phyloP scores from a whole-genome alignment of 2,113 vertebrate genomes.

The Sapayoa aenigma region DNA sequence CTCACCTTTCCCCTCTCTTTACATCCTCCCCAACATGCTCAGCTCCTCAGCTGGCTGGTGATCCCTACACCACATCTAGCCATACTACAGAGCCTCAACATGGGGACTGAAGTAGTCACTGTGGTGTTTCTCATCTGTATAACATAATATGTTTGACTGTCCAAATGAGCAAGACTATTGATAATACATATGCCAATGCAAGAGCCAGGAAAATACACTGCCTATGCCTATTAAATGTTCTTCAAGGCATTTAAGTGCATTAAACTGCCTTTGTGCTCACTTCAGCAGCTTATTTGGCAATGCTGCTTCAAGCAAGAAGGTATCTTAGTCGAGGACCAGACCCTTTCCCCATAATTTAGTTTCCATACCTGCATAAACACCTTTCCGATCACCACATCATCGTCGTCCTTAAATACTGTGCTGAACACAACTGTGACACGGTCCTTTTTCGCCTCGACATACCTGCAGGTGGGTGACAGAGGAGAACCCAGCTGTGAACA shows the following conservation, averaged over 20 bases:
- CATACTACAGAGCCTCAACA: not conserved
- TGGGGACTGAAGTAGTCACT: not conserved
- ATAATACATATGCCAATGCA: not conserved
- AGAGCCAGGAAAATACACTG: not conserved
- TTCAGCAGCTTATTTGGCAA: not conserved
- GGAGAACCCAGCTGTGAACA: not conserved
- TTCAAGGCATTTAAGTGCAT: not conserved
- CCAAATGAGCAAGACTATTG: not conserved
- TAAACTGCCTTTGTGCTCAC: not conserved
- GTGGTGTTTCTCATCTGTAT: not conserved
- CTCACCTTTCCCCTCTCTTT: not conserved
- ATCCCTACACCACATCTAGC: not conserved
- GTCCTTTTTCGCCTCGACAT: slow-evolving; percentile 97
- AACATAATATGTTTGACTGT: not conserved
- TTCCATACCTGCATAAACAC: slow-evolving; percentile 97
- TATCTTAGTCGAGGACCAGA: not conserved
- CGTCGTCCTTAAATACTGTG: slow-evolving; percentile 98
- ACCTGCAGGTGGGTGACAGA: slow-evolving; percentile 77
- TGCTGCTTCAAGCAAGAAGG: not conserved
- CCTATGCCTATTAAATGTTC: not conserved
- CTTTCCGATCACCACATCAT: slow-evolving; percentile 97
- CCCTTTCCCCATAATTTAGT: not conserved
- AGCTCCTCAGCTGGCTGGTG: not conserved
- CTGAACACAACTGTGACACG: slow-evolving; percentile 98
- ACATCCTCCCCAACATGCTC: not conserved